These are phyloP conservation scores for Pristionchus exspectatus DNA, from an alignment of 2,888 invertebrate genomes.

Conservation along the genomic window DNA sequence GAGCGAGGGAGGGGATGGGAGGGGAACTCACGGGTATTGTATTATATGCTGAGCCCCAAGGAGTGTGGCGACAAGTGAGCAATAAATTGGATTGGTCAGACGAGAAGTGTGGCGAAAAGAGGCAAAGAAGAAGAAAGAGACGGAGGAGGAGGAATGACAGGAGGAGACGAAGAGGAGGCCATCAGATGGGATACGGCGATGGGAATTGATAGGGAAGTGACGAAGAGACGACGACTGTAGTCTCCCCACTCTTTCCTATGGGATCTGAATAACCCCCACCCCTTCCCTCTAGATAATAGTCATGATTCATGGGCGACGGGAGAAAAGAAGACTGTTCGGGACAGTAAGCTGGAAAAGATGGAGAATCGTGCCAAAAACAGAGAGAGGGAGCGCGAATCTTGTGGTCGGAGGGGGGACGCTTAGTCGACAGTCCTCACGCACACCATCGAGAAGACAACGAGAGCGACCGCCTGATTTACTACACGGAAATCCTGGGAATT, in stretches of 20 bases:
- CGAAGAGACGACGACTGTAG: not conserved
- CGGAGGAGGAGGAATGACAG: constrained; percentile 38
- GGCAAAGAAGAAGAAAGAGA: not conserved
- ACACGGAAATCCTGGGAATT: not conserved
- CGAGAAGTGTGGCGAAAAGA: constrained; percentile 46
- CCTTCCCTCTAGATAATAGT: not conserved
- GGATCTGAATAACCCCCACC: not conserved
- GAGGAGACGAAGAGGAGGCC: not conserved
- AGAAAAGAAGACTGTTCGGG: constrained; percentile 1
- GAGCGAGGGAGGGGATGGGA: not conserved
- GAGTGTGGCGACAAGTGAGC: constrained; percentile 49
- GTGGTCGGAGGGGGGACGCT: not conserved
- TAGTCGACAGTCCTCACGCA: constrained; percentile 37
- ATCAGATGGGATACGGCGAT: constrained; percentile 15
- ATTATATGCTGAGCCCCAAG: constrained; percentile 42
- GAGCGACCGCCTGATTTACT: not conserved
- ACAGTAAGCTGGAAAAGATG: constrained; percentile 1
- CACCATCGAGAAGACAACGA: not conserved
- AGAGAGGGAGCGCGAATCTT: constrained; percentile 25
- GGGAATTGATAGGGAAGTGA: constrained; percentile 45
- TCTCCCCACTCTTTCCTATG: constrained; percentile 1
- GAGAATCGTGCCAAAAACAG: not conserved
- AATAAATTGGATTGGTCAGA: constrained; percentile 55
- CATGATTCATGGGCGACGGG: not conserved
- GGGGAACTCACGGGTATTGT: constrained; percentile 38